These are phyloP conservation scores for Callithrix jacchus DNA, from an alignment of 2,113 vertebrate species.

Conservation along the genomic window DNA sequence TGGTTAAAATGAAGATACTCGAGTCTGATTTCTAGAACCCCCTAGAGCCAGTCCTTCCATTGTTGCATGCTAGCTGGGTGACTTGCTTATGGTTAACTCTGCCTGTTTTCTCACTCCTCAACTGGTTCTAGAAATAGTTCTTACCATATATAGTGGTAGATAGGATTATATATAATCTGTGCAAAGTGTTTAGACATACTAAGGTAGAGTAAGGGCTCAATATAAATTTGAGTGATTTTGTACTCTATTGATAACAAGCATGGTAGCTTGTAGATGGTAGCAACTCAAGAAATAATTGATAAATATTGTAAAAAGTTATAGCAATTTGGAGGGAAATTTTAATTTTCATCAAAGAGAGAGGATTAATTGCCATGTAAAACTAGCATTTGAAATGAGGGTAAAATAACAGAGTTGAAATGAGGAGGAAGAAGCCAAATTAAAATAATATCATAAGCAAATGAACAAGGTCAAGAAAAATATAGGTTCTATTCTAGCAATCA, in stretches of 20 bases:
- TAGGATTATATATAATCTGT: not conserved
- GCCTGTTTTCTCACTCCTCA: not conserved
- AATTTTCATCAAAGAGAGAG: not conserved
- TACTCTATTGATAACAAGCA: not conserved
- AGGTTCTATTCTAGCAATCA: not conserved
- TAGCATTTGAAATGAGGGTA: constrained; percentile 16
- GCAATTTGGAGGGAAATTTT: not conserved
- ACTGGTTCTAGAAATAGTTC: not conserved
- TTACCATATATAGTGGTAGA: not conserved
- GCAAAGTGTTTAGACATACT: not conserved
- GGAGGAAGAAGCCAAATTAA: not conserved
- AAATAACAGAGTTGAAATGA: not conserved
- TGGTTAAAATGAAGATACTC: not conserved
- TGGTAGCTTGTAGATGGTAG: not conserved
- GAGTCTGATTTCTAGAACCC: not conserved
- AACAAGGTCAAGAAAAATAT: not conserved
- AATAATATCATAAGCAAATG: not conserved
- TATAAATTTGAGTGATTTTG: not conserved
- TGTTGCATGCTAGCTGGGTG: not conserved
- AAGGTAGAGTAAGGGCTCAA: not conserved
- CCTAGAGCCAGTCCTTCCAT: not conserved
- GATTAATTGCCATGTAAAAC: not conserved
- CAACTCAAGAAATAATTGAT: not conserved
- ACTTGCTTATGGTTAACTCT: not conserved
- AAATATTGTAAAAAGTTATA: constrained; percentile 8